Conservation (phyloP, 2,113 vertebrate species). For the Gymnobelideus leadbeateri region DNA sequence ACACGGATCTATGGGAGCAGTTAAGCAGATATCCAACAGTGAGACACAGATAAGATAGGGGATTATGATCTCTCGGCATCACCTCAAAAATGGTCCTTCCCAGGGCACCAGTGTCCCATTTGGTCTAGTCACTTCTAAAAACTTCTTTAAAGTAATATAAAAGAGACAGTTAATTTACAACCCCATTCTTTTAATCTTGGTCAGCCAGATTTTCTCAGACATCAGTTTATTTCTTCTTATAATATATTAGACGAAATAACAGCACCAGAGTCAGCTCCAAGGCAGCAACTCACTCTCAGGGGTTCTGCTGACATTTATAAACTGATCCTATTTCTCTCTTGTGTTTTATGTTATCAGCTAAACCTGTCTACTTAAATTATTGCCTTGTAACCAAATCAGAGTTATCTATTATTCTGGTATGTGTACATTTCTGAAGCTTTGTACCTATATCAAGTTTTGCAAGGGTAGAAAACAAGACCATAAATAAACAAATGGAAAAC, state of each 20-base stretch:
- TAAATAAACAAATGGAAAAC: conserved; percentile 83
- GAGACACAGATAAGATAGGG: not conserved
- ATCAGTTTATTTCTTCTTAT: conserved; percentile 80
- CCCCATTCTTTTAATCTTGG: conserved; percentile 83
- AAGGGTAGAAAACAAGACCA: conserved; percentile 79
- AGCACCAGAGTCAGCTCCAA: conserved; percentile 61
- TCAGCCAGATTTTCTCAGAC: conserved; percentile 82
- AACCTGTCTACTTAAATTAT: conserved; percentile 86
- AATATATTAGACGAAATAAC: conserved; percentile 81
- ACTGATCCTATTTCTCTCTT: conserved; percentile 81
- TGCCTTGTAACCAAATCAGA: conserved; percentile 85
- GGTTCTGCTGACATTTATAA: conserved; percentile 85
- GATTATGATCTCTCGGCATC: conserved; percentile 19
- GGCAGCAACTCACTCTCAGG: conserved; percentile 79
- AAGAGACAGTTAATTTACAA: conserved; percentile 81
- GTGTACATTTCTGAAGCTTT: conserved; percentile 77
- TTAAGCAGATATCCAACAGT: not conserved
- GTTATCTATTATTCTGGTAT: conserved; percentile 82
- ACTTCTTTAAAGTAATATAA: conserved; percentile 64
- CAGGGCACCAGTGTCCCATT: conserved; percentile 53
- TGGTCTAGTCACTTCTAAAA: conserved; percentile 61
- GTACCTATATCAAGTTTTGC: conserved; percentile 77
- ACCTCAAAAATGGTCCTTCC: conserved; percentile 22
- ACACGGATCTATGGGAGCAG: not conserved
- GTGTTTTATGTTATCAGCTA: conserved; percentile 86